Conservation (phyloP, 1,140 invertebrate genomes). For the Probaryconus sp. region DNA sequence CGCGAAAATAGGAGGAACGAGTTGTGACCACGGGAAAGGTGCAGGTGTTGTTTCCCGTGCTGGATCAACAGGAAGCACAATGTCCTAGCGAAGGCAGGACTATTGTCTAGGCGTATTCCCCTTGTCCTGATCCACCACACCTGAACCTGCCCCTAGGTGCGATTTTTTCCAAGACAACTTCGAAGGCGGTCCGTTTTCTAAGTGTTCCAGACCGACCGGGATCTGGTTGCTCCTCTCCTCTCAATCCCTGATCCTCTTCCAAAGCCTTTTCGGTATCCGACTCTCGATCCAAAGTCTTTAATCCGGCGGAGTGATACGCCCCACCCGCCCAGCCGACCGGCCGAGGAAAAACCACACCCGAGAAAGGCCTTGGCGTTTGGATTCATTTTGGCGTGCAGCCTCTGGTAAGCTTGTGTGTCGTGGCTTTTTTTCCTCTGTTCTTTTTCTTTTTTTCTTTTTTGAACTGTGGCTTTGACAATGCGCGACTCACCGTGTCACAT, state of each 20-base stretch:
- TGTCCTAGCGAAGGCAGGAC: slow-evolving; percentile 75
- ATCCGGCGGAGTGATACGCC: slow-evolving; percentile 70
- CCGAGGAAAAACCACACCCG: slow-evolving; percentile 71
- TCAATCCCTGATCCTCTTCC: too few species aligned
- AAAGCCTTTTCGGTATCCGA: slow-evolving; percentile 49
- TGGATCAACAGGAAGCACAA: slow-evolving; percentile 63
- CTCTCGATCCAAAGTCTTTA: slow-evolving; percentile 69
- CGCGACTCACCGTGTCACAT: slow-evolving; percentile 28
- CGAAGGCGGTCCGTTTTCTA: too few species aligned
- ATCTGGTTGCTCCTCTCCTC: too few species aligned
- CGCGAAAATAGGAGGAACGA: slow-evolving; percentile 56
- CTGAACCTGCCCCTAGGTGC: slow-evolving; percentile 40
- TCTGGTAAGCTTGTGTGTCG: slow-evolving; percentile 64
- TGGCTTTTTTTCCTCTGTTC: slow-evolving; percentile 44
- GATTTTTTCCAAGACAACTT: too few species aligned
- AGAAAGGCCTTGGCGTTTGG: slow-evolving; percentile 62
- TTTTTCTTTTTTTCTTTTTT: too few species aligned
- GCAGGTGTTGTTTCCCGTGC: slow-evolving; percentile 45
- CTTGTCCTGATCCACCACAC: slow-evolving; percentile 65
- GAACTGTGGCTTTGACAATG: slow-evolving; percentile 26
- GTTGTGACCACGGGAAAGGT: slow-evolving; percentile 53
- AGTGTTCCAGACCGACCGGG: slow-evolving; percentile 24
- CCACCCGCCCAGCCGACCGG: slow-evolving; percentile 54
- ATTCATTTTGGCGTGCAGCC: slow-evolving; percentile 56
- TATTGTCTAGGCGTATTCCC: slow-evolving; percentile 64